phyloP scores from a whole-genome alignment of 2,888 invertebrate genomes.

The Eupithecia dodoneata region DNA sequence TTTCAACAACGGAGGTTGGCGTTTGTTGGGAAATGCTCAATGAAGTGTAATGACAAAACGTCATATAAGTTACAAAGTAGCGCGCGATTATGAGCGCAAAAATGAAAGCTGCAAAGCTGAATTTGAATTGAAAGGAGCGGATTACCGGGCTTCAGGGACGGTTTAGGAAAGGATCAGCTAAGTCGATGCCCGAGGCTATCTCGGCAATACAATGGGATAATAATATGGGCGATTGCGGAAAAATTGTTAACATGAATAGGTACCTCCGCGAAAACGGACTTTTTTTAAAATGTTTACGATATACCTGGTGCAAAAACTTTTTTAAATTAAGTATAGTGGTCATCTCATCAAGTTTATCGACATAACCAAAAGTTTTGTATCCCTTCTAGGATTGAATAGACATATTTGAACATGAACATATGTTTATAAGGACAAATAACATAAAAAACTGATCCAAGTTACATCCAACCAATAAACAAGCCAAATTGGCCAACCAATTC shows the following conservation, averaged over 20 bases:
- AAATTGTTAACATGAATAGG: conserved; percentile 67
- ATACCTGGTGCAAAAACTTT: neutral
- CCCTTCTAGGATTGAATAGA: too few relatives aligned
- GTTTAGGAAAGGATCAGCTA: conserved; percentile 76
- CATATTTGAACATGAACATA: too few relatives aligned
- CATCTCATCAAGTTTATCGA: neutral
- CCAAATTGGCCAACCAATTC: conserved; percentile 31
- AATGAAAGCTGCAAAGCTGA: conserved; percentile 60
- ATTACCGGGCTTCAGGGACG: conserved; percentile 62
- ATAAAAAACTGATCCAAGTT: neutral
- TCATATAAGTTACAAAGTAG: conserved; percentile 71
- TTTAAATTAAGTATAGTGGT: neutral
- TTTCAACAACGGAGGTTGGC: conserved; percentile 48
- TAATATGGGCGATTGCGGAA: conserved; percentile 77
- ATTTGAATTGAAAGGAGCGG: conserved; percentile 54
- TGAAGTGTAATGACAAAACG: conserved; percentile 69
- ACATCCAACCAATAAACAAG: conserved; percentile 27
- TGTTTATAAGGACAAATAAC: neutral
- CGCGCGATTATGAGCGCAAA: conserved; percentile 68
- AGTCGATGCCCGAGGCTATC: conserved; percentile 76
- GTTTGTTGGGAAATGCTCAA: conserved; percentile 59
- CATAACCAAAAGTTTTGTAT: neutral
- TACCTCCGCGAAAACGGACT: neutral
- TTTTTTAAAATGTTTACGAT: neutral
- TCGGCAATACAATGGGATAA: conserved; percentile 75